Base-by-base conservation (phyloP, 1,140 invertebrate genomes). In the Macrotrachela quadricornifera region DNA sequence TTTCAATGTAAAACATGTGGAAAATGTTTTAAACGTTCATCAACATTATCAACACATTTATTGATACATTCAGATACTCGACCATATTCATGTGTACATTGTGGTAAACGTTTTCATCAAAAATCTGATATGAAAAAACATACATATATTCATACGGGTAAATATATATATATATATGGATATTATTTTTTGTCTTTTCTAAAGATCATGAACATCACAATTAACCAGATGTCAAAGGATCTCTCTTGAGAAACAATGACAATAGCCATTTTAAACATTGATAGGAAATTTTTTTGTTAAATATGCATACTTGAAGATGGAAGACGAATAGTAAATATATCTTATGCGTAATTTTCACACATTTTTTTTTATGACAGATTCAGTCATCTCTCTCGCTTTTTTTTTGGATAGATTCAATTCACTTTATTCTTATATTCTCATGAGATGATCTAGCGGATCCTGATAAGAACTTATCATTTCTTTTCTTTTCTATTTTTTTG, bases 101-200 rank as follows among this genome's bases (percentile, higher is more conserved):
- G 92, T 70, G 90, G 90, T 50, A 97, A 97, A 70, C 72, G 90
- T 56, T 97, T 97, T 74, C 92, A 97, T 68, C 92, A 97, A 71
- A 97, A 97, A 71, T 91, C 85, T 30, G 91, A 97, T 70, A 96
- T 96, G 91, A 96, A 96, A 75, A 97, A 97, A 64, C 91, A 97
- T 74, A 96, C 90, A 10, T 95, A 95, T 67, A 96, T 95, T 57
- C 91, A 97, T 68, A 97, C 91, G 63, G 91, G 90, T 95, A 70
- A 76, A 57, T 76, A 76, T n/a, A n/a, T n/a, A n/a, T n/a, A 39
- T 78, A 54, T 30, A 2, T 30, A 4, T 8, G 21, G 8, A 4
- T 30, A 4, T 30, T 8, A 4, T 30, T 30, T 30, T 30, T 30
- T 30, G 2, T 30, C 8, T 8, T 30, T 30, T 30, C 21, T 8